Evolutionary conservation across 1,140 invertebrate genomes (phyloP).

Genomic region (Dryas iulia): DNA sequence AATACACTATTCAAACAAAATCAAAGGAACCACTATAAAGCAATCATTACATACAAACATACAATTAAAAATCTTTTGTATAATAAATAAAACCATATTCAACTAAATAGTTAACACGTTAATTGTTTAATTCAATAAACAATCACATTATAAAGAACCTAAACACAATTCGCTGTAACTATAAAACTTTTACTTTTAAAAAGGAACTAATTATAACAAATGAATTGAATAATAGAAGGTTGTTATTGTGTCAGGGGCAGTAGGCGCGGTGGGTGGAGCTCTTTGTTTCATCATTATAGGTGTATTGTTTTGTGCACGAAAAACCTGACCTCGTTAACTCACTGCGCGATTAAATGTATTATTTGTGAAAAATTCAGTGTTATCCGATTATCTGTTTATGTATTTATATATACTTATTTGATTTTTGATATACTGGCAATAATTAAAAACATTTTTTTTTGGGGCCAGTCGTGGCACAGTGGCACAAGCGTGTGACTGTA

Average conservation of each 20-base stretch:
- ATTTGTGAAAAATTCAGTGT: neutral
- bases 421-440: too few species aligned
- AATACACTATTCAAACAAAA: neutral
- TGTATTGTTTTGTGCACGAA: slow-evolving; percentile 26
- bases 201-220: slow-evolving; percentile 13
- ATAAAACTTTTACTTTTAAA: slow-evolving; percentile 11
- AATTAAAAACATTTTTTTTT: too few species aligned
- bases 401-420: neutral
- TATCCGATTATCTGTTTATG: neutral
- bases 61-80: neutral
- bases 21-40: neutral
- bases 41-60: neutral
- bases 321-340: slow-evolving; percentile 29
- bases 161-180: neutral
- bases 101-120: neutral
- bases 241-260: slow-evolving; percentile 37
- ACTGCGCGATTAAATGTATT: neutral
- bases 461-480: too few species aligned
- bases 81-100: neutral
- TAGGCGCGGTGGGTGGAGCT: slow-evolving; percentile 36
- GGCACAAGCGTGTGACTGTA: too few species aligned
- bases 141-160: neutral
- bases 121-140: neutral
- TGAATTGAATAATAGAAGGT: slow-evolving; percentile 19
- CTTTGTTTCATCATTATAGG: slow-evolving; percentile 37